phyloP scores from a whole-genome alignment of 2,113 vertebrate genomes.

The Ictalurus punctatus region DNA sequence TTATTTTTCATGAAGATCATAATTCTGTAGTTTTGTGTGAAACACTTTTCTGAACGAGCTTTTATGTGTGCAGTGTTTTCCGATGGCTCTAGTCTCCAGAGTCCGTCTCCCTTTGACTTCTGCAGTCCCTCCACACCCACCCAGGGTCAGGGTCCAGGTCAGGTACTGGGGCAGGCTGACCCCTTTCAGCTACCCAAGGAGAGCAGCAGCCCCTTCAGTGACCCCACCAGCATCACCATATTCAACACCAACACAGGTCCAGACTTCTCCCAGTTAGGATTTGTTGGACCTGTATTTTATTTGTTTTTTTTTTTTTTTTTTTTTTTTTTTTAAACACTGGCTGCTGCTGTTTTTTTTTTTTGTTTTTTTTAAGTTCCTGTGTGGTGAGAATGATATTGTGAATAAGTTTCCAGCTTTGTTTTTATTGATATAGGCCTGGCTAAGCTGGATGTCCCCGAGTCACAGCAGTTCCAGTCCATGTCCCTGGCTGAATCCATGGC shows the following conservation, averaged over 20 bases:
- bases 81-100: conserved; percentile 73
- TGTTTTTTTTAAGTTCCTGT: not conserved
- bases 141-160: conserved; percentile 58
- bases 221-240: conserved; percentile 70
- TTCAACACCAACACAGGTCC: conserved; percentile 77
- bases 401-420: not conserved
- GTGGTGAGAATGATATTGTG: not conserved
- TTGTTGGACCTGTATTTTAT: not conserved
- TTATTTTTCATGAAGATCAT: not conserved
- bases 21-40: not conserved
- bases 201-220: conserved; percentile 70
- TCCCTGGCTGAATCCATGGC: conserved; percentile 67
- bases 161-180: conserved; percentile 61
- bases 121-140: conserved; percentile 75
- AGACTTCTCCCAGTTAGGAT: not conserved
- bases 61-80: conserved; percentile 62
- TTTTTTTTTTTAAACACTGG: not conserved
- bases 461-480: conserved; percentile 69
- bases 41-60: not conserved
- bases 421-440: conserved; percentile 58
- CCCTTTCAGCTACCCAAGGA: conserved; percentile 74
- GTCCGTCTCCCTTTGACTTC: conserved; percentile 77
- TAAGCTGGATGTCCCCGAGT: conserved; percentile 69
- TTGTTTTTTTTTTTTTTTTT: not conserved
- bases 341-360: not conserved